Percentiles rank a stretch among this genome's conserved stretches.
Evolutionary conservation across 2,888 invertebrate genomes (phyloP).

Genomic region (Salticus scenicus): DNA sequence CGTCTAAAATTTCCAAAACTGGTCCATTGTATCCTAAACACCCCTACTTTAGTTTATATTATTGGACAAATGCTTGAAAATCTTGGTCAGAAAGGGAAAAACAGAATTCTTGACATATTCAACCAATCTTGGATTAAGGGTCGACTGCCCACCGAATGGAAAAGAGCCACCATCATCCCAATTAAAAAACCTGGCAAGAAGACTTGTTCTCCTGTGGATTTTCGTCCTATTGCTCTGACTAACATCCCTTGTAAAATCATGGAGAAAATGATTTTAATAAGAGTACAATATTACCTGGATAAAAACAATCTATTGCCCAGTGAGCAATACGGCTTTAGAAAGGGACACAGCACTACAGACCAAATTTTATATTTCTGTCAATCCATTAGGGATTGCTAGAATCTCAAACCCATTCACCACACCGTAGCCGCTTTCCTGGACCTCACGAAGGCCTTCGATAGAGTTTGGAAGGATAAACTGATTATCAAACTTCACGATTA

Average conservation of each 20-base stretch:
- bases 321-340: constrained; percentile 10
- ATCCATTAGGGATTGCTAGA: constrained; percentile 18
- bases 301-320: background rate
- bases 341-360: background rate
- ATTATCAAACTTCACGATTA: constrained; percentile 7
- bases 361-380: background rate
- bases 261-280: constrained; percentile 24
- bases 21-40: too few species aligned
- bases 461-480: constrained; percentile 16
- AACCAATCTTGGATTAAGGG: background rate
- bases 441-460: constrained; percentile 13
- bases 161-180: background rate
- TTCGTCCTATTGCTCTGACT: constrained; percentile 22
- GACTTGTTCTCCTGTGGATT: background rate
- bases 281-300: background rate
- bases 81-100: constrained; percentile 7
- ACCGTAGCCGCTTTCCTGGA: background rate
- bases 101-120: background rate
- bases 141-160: too few species aligned
- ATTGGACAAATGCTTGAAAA: constrained; percentile 32
- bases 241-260: constrained; percentile 14
- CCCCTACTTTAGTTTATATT: too few species aligned
- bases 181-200: constrained; percentile 6
- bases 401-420: constrained; percentile 26
- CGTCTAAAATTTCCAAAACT: too few species aligned